Conservation (phyloP, 2,113 vertebrate species). For the Cochlearius cochlearius region DNA sequence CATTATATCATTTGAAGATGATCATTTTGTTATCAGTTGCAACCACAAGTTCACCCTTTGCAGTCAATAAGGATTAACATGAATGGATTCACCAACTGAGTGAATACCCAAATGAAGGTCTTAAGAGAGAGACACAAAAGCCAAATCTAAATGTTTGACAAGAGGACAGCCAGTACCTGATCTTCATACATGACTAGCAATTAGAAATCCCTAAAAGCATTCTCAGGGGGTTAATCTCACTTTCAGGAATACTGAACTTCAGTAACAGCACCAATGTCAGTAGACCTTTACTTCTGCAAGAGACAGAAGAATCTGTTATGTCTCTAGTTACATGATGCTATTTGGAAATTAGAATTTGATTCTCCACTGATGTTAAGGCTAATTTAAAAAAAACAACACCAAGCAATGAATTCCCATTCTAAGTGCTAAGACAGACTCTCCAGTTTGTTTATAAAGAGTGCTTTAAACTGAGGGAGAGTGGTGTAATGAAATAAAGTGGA, state of each 20-base stretch:
- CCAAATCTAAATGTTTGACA: background rate
- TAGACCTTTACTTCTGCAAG: background rate
- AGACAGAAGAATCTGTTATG: background rate
- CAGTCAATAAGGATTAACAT: background rate
- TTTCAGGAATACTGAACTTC: background rate
- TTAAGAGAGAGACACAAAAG: background rate
- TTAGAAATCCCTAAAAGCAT: background rate
- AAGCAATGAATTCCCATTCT: background rate
- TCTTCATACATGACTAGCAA: background rate
- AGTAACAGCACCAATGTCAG: background rate
- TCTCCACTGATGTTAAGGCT: background rate
- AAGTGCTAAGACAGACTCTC: background rate
- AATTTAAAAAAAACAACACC: background rate
- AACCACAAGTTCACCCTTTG: background rate
- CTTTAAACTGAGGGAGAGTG: background rate
- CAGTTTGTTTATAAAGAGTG: background rate
- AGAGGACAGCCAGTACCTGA: background rate
- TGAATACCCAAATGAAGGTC: background rate
- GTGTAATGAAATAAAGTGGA: background rate
- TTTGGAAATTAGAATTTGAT: background rate
- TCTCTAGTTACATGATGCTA: background rate
- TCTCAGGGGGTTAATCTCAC: background rate
- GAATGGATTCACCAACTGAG: background rate
- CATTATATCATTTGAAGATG: background rate
- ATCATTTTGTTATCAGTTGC: background rate